Conservation (phyloP, 92 coral and sea anemone species). For the Porites lobata region DNA sequence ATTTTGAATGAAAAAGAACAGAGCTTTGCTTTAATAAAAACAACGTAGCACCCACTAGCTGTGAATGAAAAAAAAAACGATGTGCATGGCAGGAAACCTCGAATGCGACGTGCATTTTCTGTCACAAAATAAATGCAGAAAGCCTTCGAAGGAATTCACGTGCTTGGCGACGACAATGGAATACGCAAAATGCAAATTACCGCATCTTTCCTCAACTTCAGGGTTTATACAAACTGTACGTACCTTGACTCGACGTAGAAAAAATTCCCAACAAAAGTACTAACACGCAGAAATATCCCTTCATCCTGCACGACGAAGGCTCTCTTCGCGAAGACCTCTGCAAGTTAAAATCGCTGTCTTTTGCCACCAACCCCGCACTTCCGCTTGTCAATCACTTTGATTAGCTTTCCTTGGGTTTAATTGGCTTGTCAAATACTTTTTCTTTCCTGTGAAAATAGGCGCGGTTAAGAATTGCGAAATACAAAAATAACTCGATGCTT, state of each 20-base stretch:
- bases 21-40: too few relatives aligned
- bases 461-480: conserved; percentile 24
- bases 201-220: not conserved
- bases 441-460: not conserved
- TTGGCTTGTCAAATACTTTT: conserved; percentile 7
- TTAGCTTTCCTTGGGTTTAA: not conserved
- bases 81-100: too few relatives aligned
- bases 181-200: conserved; percentile 3
- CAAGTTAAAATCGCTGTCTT: not conserved
- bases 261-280: not conserved
- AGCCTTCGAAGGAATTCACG: conserved; percentile 5
- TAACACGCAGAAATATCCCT: not conserved
- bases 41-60: too few relatives aligned
- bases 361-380: conserved; percentile 2
- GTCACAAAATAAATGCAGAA: not conserved
- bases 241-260: conserved; percentile 11
- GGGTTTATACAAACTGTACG: not conserved
- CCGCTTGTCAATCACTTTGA: conserved; percentile 30
- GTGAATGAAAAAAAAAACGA: too few relatives aligned
- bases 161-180: not conserved
- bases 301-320: conserved; percentile 1
- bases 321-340: not conserved
- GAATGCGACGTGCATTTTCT: too few relatives aligned
- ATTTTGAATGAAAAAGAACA: too few relatives aligned
- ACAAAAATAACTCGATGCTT: not conserved